These are phyloP conservation scores for Oligia fasciuncula DNA, from an alignment of 2,888 invertebrate species.

Conservation along the genomic window DNA sequence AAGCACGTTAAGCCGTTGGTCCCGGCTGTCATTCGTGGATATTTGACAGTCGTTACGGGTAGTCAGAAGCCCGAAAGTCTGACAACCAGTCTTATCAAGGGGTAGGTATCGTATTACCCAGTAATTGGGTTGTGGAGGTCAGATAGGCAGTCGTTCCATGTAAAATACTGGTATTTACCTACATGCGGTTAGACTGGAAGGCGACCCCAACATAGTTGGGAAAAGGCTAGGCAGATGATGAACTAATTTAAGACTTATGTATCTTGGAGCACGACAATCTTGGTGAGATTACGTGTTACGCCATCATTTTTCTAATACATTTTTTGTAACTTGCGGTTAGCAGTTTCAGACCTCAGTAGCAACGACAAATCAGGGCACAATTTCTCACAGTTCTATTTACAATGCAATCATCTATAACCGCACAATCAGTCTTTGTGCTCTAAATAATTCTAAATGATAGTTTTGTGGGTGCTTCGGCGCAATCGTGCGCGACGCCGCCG, in stretches of 20 bases:
- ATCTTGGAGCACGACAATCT: not conserved
- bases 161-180: too few species aligned
- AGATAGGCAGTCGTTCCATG: too few species aligned
- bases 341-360: not conserved
- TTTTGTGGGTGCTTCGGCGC: slow-evolving; percentile 56
- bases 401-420: slow-evolving; percentile 57
- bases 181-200: too few species aligned
- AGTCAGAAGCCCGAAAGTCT: too few species aligned
- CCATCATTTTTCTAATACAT: not conserved
- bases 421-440: slow-evolving; percentile 52
- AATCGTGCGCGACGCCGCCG: slow-evolving; percentile 65
- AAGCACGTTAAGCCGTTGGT: too few species aligned
- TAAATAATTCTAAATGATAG: slow-evolving; percentile 51
- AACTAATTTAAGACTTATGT: not conserved
- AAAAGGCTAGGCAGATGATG: too few species aligned
- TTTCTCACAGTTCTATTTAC: slow-evolving; percentile 50
- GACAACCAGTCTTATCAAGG: too few species aligned
- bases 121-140: too few species aligned
- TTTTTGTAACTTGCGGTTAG: not conserved
- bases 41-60: too few species aligned
- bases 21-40: too few species aligned
- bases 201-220: too few species aligned
- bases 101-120: too few species aligned
- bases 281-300: slow-evolving; percentile 1
- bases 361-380: slow-evolving; percentile 19